These are phyloP conservation scores for Sebastes aleutianus DNA, from an alignment of 2,797 vertebrate genomes.

Conservation along the genomic window DNA sequence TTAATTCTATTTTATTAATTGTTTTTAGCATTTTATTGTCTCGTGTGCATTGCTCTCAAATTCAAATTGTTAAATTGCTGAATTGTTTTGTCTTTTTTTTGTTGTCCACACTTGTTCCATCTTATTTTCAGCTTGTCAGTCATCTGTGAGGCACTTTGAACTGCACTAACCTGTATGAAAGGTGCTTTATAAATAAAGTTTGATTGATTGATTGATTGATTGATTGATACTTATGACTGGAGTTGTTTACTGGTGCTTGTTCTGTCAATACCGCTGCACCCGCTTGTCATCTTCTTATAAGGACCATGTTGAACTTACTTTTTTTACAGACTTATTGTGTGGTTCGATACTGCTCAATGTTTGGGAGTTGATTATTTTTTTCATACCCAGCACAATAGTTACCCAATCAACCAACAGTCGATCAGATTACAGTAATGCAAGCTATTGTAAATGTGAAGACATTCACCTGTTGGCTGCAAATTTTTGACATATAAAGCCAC, in stretches of 20 bases:
- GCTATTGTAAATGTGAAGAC: background rate
- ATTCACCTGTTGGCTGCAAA: slow-evolving; percentile 88
- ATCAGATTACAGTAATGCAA: background rate
- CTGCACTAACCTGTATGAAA: no score
- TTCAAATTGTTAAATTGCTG: no score
- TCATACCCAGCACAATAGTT: background rate
- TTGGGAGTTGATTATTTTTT: background rate
- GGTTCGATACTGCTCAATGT: background rate
- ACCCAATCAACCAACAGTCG: background rate
- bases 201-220: no score
- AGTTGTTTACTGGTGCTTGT: background rate
- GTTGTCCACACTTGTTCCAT: no score
- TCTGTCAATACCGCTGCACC: background rate
- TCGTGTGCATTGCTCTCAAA: no score
- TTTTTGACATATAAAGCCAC: slow-evolving; percentile 91
- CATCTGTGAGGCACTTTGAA: no score
- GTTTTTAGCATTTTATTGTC: no score
- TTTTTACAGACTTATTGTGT: background rate
- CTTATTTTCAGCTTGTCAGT: no score
- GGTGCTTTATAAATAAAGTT: no score
- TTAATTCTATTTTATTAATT: no score
- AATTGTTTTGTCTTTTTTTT: no score
- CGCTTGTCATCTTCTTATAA: background rate
- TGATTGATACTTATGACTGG: background rate
- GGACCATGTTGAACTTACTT: background rate